Evolutionary conservation across 2,888 invertebrate genomes (phyloP), one percentile per base, ranked within the genome.

Genomic region (Drosophila hawaiiensis): DNA sequence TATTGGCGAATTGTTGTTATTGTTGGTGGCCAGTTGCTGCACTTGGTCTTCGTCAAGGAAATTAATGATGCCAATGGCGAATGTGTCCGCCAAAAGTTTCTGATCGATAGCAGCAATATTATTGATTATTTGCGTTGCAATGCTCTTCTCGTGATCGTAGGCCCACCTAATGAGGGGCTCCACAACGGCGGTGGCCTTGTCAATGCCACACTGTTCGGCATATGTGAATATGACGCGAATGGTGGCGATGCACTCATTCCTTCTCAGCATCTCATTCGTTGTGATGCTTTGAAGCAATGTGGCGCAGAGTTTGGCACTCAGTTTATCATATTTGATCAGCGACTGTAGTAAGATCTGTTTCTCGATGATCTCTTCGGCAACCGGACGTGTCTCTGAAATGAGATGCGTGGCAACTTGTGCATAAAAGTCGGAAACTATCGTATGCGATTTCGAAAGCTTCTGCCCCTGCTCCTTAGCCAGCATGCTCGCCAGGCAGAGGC

Each of bases 11-110:
- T 25, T 19, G 4, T 35, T n/a, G 9, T 52, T 52, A 33, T 22
- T 31, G 0, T 5, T 22, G 35, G 3, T 33, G 29, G 7, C 7
- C 3, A 82, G 61, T 25, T 79, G 37, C 12, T 72, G 62, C 50
- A 78, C 25, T 31, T 79, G 79, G 10, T 66, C 28, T 12, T 86
- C 83, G 41, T 92, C 84, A 4, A 92, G 68, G 39, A 92, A 93
- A 70, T 92, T 93, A 22, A 92, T 92, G 14, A 92, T 92, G 33
- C 91, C 84, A 68, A 93, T 85, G 12, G 89, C 86, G 69, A 90
- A 86, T 0, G 92, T 92, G 53, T 93, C 92, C 0, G 92, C 91
- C 47, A 92, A 70, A 4, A 92, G 71, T 19, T 74, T 56, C 4
- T 82, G 69, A 69, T 91, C 85, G 33, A 92, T 76, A 0, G 90